phyloP scores from a whole-genome alignment of 2,113 vertebrate species.

The Muntiacus reevesi region DNA sequence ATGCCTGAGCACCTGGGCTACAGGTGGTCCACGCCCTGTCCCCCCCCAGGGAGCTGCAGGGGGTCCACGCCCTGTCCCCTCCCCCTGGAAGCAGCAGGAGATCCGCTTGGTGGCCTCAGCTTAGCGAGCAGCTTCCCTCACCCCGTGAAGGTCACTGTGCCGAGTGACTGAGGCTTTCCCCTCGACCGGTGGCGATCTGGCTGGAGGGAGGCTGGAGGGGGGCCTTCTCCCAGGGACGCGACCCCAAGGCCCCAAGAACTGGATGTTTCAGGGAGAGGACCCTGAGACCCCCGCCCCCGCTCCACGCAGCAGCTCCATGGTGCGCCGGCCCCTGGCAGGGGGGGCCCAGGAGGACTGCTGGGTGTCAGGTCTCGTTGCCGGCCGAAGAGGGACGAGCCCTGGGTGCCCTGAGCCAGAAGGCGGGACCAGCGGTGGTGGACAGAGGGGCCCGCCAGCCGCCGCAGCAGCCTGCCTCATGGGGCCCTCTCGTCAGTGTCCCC shows the following conservation, averaged over 20 bases:
- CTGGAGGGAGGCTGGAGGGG: too few relatives aligned
- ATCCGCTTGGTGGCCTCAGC: too few relatives aligned
- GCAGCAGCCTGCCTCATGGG: background rate
- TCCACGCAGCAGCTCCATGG: accelerated
- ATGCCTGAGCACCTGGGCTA: accelerated
- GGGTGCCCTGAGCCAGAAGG: accelerated
- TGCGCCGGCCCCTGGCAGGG: accelerated
- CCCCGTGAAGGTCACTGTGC: background rate
- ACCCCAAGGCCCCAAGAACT: too few relatives aligned
- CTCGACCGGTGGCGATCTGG: accelerated
- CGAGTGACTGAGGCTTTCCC: background rate
- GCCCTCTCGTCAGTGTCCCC: accelerated
- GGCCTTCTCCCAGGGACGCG: accelerated
- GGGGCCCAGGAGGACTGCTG: accelerated
- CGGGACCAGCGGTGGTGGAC: accelerated
- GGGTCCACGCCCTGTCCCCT: too few relatives aligned
- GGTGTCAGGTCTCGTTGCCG: accelerated
- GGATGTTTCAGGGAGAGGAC: too few relatives aligned
- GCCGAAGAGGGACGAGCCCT: accelerated
- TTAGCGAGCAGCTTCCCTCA: background rate
- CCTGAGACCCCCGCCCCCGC: accelerated
- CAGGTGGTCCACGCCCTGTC: too few relatives aligned
- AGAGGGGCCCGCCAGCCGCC: accelerated
- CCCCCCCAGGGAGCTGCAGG: too few relatives aligned
- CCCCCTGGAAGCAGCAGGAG: too few relatives aligned